Base-by-base conservation (phyloP, 2,113 vertebrate species). In the Pipa parva region DNA sequence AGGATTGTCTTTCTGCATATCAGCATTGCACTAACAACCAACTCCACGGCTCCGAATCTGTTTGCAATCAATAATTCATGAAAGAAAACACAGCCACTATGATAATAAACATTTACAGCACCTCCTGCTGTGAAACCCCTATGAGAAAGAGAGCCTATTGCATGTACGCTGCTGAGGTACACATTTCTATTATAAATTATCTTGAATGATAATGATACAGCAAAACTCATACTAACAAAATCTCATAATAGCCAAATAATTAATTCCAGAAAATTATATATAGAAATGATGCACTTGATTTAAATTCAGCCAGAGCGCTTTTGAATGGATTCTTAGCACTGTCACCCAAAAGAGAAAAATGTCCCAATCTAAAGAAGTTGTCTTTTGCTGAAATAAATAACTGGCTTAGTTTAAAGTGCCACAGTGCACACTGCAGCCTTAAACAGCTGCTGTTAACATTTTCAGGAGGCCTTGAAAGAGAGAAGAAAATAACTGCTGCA, bases 51-150 rank as follows among this genome's bases (percentile, higher is more conserved):
- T 59, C n/a, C 26, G 46, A 39, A 69, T 69, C 57, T 27, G 56
- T 22, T 25, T 22, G 46, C 57, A 54, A 60, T 69, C 57, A 69
- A 69, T 69, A 69, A 69, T 69, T 50, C 66, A 69, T 69, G 66
- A 69, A 54, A 61, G 48, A 59, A 28, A 52, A 60, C 57, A 52
- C 24, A 31, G 56, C 33, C 46, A 18, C 25, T 39, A 69, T 60
- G 45, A 69, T 54, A 69, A 69, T 60, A 69, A 69, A 69, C 66
- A 69, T 69, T 69, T 69, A 69, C 22, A 42, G 66, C 57, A 10
- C 48, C 66, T 46, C 66, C 66, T 5, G 66, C 57, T 18, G 66
- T 31, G 66, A 37, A 42, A 25, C 56, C 48, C 65, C 65, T 45
- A 24, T 51, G 57, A 61, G 57, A 54, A n/a, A 59, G 33, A 3